Evolutionary conservation across 2,113 vertebrate genomes (phyloP).

Genomic region (Ovibos moschatus): DNA sequence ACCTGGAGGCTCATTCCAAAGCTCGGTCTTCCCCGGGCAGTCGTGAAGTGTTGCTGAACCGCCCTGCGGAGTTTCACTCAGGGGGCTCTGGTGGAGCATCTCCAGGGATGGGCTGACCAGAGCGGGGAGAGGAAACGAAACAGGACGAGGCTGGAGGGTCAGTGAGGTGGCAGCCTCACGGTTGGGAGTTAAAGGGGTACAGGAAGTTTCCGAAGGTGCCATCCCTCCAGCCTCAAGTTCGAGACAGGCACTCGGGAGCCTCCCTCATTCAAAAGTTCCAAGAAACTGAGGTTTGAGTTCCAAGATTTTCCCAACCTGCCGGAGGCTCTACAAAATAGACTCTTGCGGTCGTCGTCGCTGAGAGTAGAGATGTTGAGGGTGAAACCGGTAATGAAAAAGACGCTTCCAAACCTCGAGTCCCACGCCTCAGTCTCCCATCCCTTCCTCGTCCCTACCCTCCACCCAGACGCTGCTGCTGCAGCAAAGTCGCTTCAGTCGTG

Average conservation of each 20-base stretch:
- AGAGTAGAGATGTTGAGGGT: neutral
- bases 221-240: neutral
- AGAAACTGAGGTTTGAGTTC: neutral
- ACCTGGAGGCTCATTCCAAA: neutral
- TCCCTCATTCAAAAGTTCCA: neutral
- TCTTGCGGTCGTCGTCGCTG: neutral
- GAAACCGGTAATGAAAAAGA: neutral
- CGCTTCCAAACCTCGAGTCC: neutral
- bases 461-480: too few relatives aligned
- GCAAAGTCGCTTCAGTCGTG: too few relatives aligned
- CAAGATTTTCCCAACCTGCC: neutral
- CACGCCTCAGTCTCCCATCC: neutral
- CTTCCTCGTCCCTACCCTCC: too few relatives aligned
- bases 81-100: fast-evolving
- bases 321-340: neutral
- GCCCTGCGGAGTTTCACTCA: neutral
- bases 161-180: neutral
- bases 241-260: fast-evolving
- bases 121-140: neutral
- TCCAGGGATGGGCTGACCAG: neutral
- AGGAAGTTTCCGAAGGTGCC: neutral
- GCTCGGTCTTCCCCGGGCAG: fast-evolving
- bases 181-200: fast-evolving
- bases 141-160: fast-evolving
- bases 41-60: neutral